Percentiles rank a stretch among this genome's conserved stretches.
Evolutionary conservation across 2,888 invertebrate species (phyloP).

Genomic region (Lysandra bellargus): DNA sequence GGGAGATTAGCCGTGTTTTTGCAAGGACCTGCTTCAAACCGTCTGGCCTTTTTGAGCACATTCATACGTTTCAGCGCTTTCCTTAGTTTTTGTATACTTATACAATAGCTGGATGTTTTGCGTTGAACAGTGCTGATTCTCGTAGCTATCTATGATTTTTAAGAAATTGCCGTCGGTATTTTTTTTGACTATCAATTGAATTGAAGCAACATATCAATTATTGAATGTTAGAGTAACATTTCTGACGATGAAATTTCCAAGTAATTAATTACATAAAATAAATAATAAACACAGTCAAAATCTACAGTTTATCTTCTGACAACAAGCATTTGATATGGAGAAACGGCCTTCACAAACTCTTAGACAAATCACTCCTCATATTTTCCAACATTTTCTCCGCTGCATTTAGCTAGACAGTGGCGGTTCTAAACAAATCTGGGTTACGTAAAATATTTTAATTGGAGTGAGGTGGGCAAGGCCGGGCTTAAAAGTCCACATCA

Average conservation of each 20-base stretch:
- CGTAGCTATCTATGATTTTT: neutral
- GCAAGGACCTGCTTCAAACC: slow-evolving; percentile 15
- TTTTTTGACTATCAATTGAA: too few relatives aligned
- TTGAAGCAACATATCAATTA: too few relatives aligned
- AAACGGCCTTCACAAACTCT: neutral
- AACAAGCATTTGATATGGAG: too few relatives aligned
- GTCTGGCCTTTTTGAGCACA: slow-evolving; percentile 13
- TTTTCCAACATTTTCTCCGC: neutral
- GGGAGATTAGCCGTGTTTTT: slow-evolving; percentile 24
- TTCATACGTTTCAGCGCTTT: slow-evolving; percentile 4
- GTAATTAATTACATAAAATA: too few relatives aligned
- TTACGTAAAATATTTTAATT: slow-evolving; percentile 22
- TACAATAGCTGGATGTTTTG: neutral
- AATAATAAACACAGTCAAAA: too few relatives aligned
- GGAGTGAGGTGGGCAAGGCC: slow-evolving; percentile 15
- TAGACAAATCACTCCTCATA: neutral
- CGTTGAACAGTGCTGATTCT: neutral
- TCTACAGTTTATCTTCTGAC: too few relatives aligned
- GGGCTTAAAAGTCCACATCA: slow-evolving; percentile 10
- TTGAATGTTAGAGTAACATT: too few relatives aligned
- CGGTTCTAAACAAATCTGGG: slow-evolving; percentile 13
- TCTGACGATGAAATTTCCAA: too few relatives aligned
- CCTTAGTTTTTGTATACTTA: neutral
- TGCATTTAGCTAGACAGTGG: slow-evolving; percentile 11
- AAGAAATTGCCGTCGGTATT: neutral